Evolutionary conservation across 2,888 invertebrate genomes (phyloP).

Genomic region (Torymus auratus): DNA sequence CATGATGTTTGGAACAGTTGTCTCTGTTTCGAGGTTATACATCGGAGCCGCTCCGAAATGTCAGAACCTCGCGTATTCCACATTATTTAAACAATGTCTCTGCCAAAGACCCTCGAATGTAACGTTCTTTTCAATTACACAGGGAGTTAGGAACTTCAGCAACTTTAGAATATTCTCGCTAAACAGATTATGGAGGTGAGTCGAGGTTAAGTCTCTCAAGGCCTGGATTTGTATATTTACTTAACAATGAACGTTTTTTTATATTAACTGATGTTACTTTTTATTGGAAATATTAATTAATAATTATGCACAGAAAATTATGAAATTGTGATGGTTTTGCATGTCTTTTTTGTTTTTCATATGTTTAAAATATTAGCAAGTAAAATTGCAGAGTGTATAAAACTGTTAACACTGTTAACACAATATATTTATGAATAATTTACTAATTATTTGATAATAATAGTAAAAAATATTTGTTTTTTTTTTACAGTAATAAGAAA

Average conservation of each 20-base stretch:
- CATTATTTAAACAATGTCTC: constrained; percentile 13
- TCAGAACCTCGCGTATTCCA: background rate
- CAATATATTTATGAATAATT: too few relatives aligned
- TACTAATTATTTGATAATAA: too few relatives aligned
- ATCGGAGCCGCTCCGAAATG: background rate
- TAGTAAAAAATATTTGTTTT: background rate
- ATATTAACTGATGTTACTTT: too few relatives aligned
- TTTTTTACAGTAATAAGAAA: constrained; percentile 9
- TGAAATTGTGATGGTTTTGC: too few relatives aligned
- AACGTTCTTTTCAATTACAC: background rate
- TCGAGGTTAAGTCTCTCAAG: constrained; percentile 7
- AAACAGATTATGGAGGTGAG: constrained; percentile 25
- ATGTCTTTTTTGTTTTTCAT: too few relatives aligned
- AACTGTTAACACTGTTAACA: too few relatives aligned
- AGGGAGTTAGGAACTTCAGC: background rate
- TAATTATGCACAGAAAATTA: too few relatives aligned
- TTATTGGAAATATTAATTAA: too few relatives aligned
- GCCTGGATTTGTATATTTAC: too few relatives aligned
- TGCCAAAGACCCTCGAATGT: background rate
- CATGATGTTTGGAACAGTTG: constrained; percentile 29
- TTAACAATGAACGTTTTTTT: too few relatives aligned
- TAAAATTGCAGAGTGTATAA: too few relatives aligned
- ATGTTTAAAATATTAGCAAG: too few relatives aligned
- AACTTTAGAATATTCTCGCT: constrained; percentile 1
- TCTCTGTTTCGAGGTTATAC: constrained; percentile 40